Conservation (phyloP, 2,797 vertebrate species). For the Alectoris magna region DNA sequence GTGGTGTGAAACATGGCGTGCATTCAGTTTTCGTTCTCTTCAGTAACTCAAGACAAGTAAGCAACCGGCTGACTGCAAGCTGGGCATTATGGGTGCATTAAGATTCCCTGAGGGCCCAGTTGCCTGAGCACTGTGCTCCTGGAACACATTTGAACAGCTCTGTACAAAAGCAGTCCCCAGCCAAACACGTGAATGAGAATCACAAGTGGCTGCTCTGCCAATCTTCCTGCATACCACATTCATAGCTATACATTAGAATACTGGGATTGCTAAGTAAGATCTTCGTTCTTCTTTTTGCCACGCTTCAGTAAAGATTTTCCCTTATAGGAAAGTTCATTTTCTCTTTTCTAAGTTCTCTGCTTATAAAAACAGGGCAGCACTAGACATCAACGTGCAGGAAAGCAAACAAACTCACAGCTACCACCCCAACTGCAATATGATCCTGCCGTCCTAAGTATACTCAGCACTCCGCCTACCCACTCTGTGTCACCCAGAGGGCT, state of each 20-base stretch:
- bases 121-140: conserved; percentile 25
- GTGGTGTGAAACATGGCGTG: neutral
- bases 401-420: conserved; percentile 17
- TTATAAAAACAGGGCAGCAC: neutral
- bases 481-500: neutral
- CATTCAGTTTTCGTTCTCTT: neutral
- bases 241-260: neutral
- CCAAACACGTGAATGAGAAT: conserved; percentile 38
- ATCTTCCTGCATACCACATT: neutral
- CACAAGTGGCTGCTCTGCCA: conserved; percentile 50
- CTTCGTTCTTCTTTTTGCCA: neutral
- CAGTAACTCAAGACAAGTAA: neutral
- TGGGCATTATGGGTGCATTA: conserved; percentile 15
- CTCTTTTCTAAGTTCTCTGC: neutral
- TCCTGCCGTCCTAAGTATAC: conserved; percentile 1
- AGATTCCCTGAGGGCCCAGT: conserved; percentile 49
- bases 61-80: neutral
- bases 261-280: neutral
- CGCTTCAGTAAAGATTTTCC: neutral
- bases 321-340: conserved; percentile 2
- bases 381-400: neutral
- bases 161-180: conserved; percentile 47
- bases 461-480: neutral
- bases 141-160: conserved; percentile 43
- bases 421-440: neutral